These are phyloP conservation scores for Boulengeromyrus knoepffleri DNA, from an alignment of 2,113 vertebrate species.

Conservation along the genomic window DNA sequence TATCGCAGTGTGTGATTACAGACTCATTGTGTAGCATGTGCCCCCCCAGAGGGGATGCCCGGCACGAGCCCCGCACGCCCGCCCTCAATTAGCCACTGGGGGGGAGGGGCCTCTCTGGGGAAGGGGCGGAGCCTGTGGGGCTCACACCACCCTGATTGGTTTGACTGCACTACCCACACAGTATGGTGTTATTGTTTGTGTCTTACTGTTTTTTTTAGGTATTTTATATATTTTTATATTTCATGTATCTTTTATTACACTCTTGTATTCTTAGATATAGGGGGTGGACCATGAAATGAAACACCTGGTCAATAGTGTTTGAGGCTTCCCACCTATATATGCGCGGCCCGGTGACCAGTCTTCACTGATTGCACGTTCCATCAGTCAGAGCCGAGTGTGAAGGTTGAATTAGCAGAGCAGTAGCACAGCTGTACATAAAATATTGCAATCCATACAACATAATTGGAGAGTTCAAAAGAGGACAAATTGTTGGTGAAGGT, in stretches of 20 bases:
- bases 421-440: no score
- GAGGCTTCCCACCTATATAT: no score
- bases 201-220: not conserved
- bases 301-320: not conserved
- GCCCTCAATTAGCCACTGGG: slow-evolving; percentile 48
- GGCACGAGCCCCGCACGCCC: slow-evolving; percentile 29
- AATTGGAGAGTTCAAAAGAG: not conserved
- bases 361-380: no score
- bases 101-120: slow-evolving; percentile 51
- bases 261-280: not conserved
- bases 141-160: slow-evolving; percentile 60
- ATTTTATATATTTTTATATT: not conserved
- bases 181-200: not conserved
- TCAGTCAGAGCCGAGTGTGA: no score
- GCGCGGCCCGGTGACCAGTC: not conserved
- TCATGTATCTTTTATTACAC: not conserved
- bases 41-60: not conserved
- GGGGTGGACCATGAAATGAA: not conserved
- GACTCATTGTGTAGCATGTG: not conserved
- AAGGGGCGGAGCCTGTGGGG: slow-evolving; percentile 49
- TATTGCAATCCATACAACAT: not conserved
- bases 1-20: not conserved
- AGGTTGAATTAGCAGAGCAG: no score
- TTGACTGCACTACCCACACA: not conserved
- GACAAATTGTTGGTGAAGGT: not conserved